Conservation (phyloP, 2,888 invertebrate genomes). For the Dioctria linearis region DNA sequence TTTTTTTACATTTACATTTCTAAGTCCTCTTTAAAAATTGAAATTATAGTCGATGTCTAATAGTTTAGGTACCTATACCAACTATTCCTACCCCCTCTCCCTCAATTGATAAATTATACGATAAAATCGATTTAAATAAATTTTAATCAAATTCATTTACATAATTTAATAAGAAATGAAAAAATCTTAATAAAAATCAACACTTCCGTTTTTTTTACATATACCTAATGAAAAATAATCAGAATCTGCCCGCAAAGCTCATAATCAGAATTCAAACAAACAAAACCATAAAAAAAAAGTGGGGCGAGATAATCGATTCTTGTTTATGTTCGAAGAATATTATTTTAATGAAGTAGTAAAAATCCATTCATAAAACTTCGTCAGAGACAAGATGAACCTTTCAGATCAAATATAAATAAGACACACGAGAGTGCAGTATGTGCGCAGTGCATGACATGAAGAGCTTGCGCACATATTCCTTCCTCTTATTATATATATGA, state of each 20-base stretch:
- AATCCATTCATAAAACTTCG: conserved; percentile 69
- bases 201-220: background rate
- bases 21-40: too few relatives aligned
- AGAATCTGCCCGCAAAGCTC: background rate
- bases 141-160: too few relatives aligned
- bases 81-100: too few relatives aligned
- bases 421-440: conserved; percentile 24
- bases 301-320: conserved; percentile 34
- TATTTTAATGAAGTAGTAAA: conserved; percentile 71
- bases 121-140: too few relatives aligned
- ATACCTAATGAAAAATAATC: background rate
- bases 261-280: background rate
- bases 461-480: background rate
- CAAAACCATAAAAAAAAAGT: background rate
- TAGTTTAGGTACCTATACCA: too few relatives aligned
- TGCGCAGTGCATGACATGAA: background rate
- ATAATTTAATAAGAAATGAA: background rate
- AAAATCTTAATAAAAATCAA: background rate
- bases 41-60: too few relatives aligned
- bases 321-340: conserved; percentile 52
- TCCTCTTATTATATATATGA: background rate
- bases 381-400: conserved; percentile 26
- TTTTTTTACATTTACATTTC: too few relatives aligned
- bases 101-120: too few relatives aligned
- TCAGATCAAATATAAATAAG: conserved; percentile 46